Evolutionary conservation across 2,888 invertebrate species (phyloP), one percentile per base, ranked within the genome.

Genomic region (Pachydiplax longipennis): DNA sequence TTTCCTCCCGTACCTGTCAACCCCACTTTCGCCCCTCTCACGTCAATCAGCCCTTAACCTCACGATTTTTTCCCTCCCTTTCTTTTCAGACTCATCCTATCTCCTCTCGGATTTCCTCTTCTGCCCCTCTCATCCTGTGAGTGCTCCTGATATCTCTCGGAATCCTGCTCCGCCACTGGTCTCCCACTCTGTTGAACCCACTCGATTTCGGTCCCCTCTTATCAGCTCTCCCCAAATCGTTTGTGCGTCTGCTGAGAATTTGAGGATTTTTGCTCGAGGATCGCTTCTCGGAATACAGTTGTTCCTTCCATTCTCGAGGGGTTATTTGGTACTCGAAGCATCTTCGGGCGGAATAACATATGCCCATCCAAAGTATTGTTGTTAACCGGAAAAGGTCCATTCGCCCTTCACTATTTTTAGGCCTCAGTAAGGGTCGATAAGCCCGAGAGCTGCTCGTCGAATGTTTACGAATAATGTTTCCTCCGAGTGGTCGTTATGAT

Each of bases 141-240:
- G 73, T 73, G 73, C 25, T 73, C 73, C 13, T 25, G 13, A 25
- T 73, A 25, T 73, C 25, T 73, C 73, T 31, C 73, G n/a, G 25
- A 73, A 73, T 73, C 25, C 31, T 12, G 73, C 31, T 73, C 61
- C 22, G 4, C 15, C 22, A 15, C 61, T 18, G 8, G 61, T 61
- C 73, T 73, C 73, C 73, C 53, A 53, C 53, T 53, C 53, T 53
- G 73, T 73, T 25, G 73, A 73, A 73, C 31, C 73, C 73, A 31
- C n/a, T 73, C 73, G 13, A 31, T 73, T 73, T 31, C 25, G 73
- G 73, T 13, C 10, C n/a, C 35, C 61, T 58, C 87, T 65, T 65
- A 87, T 87, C 87, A 22, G 61, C 58, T 61, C 61, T 87, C 61
- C 15, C 37, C 22, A 61, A 61, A 87, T 87, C 87, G 87, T 87